Evolutionary conservation across 2,888 invertebrate genomes (phyloP), one percentile per base, ranked within the genome.

Genomic region (Fragum fragum): DNA sequence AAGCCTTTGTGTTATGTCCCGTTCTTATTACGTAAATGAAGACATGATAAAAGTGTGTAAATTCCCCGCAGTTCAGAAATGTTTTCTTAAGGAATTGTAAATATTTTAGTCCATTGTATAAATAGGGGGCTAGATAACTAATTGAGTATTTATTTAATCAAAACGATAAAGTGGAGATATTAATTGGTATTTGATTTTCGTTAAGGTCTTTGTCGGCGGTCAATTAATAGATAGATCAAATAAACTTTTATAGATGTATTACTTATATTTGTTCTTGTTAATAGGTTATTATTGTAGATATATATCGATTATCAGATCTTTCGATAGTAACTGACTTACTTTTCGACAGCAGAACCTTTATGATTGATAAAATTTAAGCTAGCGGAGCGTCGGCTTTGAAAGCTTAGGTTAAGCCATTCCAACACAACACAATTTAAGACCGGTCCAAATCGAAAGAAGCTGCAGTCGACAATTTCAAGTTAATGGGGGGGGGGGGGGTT

Each of bases 61-160:
- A 53, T 16, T 53, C 59, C 59, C 59, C 59, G 59, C 6, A 57
- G 57, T 61, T 23, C 32, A 18, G 61, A 11, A 61, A 61, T 61
- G 32, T 61, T 61, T 61, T 61, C 57, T 21, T 21, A 57, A 57
- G 57, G 23, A 57, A 57, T 57, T 32, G 61, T 61, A 61, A 61
- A 61, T 61, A 61, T 61, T 61, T 61, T 61, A 28, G 61, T 61
- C 29, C 32, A n/a, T 29, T 61, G 61, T 61, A 32, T 61, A 28
- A 61, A 61, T 61, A 61, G 6, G 32, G 32, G n/a, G 32, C 61
- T 32, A 29, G 61, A 61, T 61, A 61, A 61, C 61, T 61, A 61
- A 61, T 61, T 61, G 61, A 61, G 61, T 61, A 61, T 61, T 61
- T 61, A 32, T 61, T 61, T 61, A 57, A 57, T 57, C 21, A 26